These are phyloP conservation scores for Intellagama lesueurii DNA, from an alignment of 2,797 vertebrate genomes.

Conservation along the genomic window DNA sequence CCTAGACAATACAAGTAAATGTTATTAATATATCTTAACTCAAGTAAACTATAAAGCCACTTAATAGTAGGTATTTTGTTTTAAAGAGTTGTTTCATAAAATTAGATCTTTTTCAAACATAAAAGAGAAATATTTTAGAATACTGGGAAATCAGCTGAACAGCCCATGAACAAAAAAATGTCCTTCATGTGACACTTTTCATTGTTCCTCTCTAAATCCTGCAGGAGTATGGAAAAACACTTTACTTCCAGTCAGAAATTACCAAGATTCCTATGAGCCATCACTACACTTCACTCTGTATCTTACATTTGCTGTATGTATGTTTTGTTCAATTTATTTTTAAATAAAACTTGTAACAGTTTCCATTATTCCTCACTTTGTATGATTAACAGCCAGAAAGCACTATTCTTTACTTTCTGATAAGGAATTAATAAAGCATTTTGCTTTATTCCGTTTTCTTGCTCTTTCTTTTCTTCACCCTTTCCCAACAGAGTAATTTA, in stretches of 20 bases:
- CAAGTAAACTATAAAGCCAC: not conserved
- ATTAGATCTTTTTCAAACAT: not conserved
- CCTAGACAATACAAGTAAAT: slow-evolving; percentile 77
- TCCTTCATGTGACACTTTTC: not conserved
- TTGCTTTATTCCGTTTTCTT: not conserved
- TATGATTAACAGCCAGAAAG: not conserved
- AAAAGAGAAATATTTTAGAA: not conserved
- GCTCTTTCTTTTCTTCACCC: not conserved
- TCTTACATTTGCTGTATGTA: not conserved
- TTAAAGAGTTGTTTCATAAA: not conserved
- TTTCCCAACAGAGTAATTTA: not conserved
- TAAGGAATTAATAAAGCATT: not conserved
- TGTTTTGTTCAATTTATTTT: not conserved
- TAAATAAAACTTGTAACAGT: not conserved
- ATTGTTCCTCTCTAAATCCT: not conserved
- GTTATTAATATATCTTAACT: not conserved
- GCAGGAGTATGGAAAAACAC: not conserved
- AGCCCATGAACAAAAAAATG: not conserved
- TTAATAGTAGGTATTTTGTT: not conserved
- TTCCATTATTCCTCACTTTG: not conserved
- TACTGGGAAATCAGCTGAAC: not conserved
- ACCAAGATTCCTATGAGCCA: not conserved
- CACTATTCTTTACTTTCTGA: not conserved
- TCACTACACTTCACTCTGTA: not conserved
- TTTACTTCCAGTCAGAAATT: not conserved